Conservation (phyloP, 2,888 invertebrate species). For the Noctua janthe region DNA sequence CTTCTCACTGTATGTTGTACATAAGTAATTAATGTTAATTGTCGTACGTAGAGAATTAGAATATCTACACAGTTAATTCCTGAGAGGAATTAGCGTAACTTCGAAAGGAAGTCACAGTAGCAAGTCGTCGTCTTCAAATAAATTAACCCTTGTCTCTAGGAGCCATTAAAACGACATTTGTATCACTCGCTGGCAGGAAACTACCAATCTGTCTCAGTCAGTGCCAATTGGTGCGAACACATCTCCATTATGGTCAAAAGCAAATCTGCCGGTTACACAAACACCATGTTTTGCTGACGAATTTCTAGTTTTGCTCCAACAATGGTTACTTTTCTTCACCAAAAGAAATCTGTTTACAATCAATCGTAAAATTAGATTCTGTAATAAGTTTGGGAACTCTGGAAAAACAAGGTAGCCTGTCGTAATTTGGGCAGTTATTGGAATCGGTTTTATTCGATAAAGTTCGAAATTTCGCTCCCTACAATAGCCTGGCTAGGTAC, state of each 20-base stretch:
- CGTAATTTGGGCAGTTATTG: conserved; percentile 50
- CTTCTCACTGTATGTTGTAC: conserved; percentile 1
- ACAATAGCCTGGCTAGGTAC: conserved; percentile 19
- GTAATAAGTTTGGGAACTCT: conserved; percentile 37
- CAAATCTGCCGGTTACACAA: conserved; percentile 38
- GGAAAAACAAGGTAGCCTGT: conserved; percentile 52
- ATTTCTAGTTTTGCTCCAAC: background rate
- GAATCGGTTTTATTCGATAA: conserved; percentile 51
- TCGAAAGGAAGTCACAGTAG: conserved; percentile 70
- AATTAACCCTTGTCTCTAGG: conserved; percentile 82
- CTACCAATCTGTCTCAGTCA: conserved; percentile 82
- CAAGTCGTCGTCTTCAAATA: conserved; percentile 77
- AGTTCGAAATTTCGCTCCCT: conserved; percentile 33
- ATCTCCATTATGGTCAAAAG: conserved; percentile 68
- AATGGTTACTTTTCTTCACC: background rate
- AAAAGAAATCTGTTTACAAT: conserved; percentile 41
- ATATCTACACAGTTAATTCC: conserved; percentile 52
- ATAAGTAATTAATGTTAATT: conserved; percentile 38
- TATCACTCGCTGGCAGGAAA: conserved; percentile 84
- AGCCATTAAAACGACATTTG: conserved; percentile 81
- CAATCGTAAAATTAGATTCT: conserved; percentile 41
- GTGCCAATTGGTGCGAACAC: conserved; percentile 80
- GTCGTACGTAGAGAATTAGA: conserved; percentile 38
- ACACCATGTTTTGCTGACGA: conserved; percentile 29
- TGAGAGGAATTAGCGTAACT: conserved; percentile 59